Percentiles rank a stretch among this genome's conserved stretches.
These are phyloP conservation scores for Anhinga anhinga DNA, from an alignment of 2,113 vertebrate species.

Conservation along the genomic window DNA sequence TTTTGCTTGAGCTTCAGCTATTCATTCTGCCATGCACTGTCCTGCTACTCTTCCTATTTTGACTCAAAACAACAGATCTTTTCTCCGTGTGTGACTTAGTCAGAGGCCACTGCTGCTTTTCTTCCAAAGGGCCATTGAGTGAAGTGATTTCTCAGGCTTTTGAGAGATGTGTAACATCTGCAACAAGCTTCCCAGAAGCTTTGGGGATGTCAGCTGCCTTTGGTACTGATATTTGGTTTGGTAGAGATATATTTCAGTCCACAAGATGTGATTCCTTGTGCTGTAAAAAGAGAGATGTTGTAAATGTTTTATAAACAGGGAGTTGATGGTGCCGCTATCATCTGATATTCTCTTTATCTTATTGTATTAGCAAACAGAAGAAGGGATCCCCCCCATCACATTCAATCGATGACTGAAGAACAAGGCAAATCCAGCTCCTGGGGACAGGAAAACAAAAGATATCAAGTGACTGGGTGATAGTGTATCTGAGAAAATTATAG, in stretches of 20 bases:
- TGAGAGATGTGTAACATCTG: not conserved
- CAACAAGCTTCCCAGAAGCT: not conserved
- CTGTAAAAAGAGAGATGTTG: not conserved
- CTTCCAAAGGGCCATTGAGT: not conserved
- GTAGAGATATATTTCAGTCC: not conserved
- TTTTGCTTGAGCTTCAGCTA: not conserved
- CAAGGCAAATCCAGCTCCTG: slow-evolving; percentile 4
- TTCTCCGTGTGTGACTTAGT: not conserved
- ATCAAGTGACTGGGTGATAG: not conserved
- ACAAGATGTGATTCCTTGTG: not conserved
- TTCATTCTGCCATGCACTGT: not conserved
- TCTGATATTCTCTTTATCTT: not conserved
- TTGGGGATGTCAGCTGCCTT: not conserved
- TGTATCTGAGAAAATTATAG: not conserved
- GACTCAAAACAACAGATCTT: not conserved
- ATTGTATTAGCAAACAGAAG: not conserved
- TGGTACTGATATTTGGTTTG: not conserved
- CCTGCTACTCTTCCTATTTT: not conserved
- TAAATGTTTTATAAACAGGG: slow-evolving; percentile 39
- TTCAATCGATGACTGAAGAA: slow-evolving; percentile 17
- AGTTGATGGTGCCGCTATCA: not conserved
- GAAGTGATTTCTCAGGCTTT: not conserved
- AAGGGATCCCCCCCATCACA: not conserved
- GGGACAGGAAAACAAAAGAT: slow-evolving; percentile 24
- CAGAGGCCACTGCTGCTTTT: not conserved